Conservation (phyloP, 2,888 invertebrate genomes). For the Stramonita haemastoma region DNA sequence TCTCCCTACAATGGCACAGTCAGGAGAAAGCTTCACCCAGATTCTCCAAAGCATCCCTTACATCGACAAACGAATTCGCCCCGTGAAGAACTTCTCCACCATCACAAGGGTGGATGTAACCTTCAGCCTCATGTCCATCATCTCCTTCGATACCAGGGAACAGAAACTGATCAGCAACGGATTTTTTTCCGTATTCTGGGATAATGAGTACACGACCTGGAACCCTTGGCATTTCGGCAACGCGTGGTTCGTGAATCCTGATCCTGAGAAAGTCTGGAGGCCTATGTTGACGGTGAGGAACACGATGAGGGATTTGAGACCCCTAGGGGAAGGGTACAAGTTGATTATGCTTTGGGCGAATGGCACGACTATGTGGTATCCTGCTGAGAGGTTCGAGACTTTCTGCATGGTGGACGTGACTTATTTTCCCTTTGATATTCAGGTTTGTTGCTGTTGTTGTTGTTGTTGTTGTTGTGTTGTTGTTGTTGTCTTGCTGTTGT, state of each 20-base stretch:
- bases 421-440: slow-evolving; percentile 35
- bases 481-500: no score
- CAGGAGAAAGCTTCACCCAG: slow-evolving; percentile 4
- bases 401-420: slow-evolving; percentile 38
- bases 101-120: not conserved
- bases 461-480: no score
- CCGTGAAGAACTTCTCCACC: not conserved
- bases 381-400: slow-evolving; percentile 35
- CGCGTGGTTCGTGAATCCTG: not conserved
- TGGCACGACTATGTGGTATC: slow-evolving; percentile 14
- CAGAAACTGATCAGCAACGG: slow-evolving; percentile 36
- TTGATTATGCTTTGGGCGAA: not conserved
- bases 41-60: not conserved
- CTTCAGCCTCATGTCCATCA: slow-evolving; percentile 39
- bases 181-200: slow-evolving; percentile 7
- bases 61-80: not conserved
- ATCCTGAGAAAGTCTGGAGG: slow-evolving; percentile 28
- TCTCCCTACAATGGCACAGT: not conserved
- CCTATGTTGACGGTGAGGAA: slow-evolving; percentile 29
- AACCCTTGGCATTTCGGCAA: not conserved
- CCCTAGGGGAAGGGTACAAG: slow-evolving; percentile 33
- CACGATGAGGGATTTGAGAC: slow-evolving; percentile 37
- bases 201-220: slow-evolving; percentile 29
- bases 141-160: slow-evolving; percentile 6
- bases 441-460: not conserved